Evolutionary conservation across 2,797 vertebrate species (phyloP).

Genomic region (Thaleichthys pacificus): DNA sequence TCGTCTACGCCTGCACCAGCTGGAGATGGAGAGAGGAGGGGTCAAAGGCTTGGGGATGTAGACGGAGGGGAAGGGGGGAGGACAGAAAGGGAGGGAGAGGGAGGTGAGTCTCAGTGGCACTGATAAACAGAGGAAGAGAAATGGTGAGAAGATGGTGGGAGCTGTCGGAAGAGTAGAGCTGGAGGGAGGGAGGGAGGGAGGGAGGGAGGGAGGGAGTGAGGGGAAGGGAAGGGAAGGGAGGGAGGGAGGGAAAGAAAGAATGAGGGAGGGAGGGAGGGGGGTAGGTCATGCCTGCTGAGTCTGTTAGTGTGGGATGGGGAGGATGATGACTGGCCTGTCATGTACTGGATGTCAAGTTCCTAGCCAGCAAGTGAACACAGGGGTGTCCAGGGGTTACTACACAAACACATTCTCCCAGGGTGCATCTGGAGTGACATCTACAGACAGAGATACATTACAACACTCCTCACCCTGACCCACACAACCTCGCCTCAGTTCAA

Average conservation of each 20-base stretch:
- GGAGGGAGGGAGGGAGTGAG: not conserved
- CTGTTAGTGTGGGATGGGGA: not conserved
- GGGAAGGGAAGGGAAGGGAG: not conserved
- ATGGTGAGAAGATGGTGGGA: too few relatives aligned
- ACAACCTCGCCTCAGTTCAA: not conserved
- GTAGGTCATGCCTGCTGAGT: not conserved
- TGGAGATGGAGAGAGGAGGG: not conserved
- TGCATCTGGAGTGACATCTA: conserved; percentile 15
- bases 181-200: not conserved
- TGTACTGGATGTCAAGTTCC: not conserved
- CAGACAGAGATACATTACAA: conserved; percentile 3
- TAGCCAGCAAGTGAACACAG: not conserved
- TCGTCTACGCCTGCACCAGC: conserved; percentile 4
- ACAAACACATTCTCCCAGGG: conserved; percentile 3
- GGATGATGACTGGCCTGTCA: conserved; percentile 1
- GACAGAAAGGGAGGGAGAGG: not conserved
- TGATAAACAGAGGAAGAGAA: too few relatives aligned
- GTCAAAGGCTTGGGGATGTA: not conserved
- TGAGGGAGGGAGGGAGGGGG: not conserved
- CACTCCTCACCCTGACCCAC: not conserved
- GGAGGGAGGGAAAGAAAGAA: not conserved
- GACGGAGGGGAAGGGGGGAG: not conserved
- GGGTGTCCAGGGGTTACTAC: conserved; percentile 25
- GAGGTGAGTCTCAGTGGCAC: too few relatives aligned
- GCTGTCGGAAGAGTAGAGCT: not conserved